A percentile compares a stretch with the other conserved stretches of the same genome.
phyloP scores from a whole-genome alignment of 2,113 vertebrate species.

The Brachionichthys hirsutus region DNA sequence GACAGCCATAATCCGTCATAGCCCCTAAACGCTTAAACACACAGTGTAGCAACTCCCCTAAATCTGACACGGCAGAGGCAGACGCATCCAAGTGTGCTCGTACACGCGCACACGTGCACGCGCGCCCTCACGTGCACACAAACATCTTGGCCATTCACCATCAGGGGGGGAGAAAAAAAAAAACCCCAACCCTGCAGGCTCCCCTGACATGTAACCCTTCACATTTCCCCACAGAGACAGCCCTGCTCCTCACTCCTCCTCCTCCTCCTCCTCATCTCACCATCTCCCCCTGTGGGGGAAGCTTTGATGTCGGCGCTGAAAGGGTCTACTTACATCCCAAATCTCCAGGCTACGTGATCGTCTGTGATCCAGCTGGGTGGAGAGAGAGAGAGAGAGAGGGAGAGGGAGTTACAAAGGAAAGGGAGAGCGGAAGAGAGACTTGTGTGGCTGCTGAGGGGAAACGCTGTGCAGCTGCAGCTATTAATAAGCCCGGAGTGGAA shows the following conservation, averaged over 20 bases:
- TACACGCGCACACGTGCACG: conserved; percentile 6
- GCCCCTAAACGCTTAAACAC: conserved; percentile 71
- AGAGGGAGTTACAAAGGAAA: conserved; percentile 61
- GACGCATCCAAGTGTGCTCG: conserved; percentile 18
- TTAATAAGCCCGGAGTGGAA: conserved; percentile 76
- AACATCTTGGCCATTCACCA: conserved; percentile 59
- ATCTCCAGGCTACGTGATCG: conserved; percentile 83
- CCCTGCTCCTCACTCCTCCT: conserved; percentile 29
- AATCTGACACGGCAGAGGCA: conserved; percentile 65
- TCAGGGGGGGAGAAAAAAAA: conserved; percentile 55
- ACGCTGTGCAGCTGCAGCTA: conserved; percentile 77
- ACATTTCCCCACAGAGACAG: conserved; percentile 64
- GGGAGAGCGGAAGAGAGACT: conserved; percentile 64
- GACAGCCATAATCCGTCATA: conserved; percentile 72
- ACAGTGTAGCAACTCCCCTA: conserved; percentile 64
- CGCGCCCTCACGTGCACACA: conserved; percentile 8
- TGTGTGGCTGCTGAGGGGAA: conserved; percentile 67
- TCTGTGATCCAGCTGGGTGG: conserved; percentile 83
- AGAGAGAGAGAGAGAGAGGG: conserved; percentile 56
- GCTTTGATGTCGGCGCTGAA: conserved; percentile 72
- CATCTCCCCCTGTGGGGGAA: conserved; percentile 47
- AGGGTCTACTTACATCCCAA: conserved; percentile 85
- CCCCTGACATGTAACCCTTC: conserved; percentile 75
- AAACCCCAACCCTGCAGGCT: conserved; percentile 59
- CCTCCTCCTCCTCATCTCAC: neutral